A percentile compares a stretch with the other conserved stretches of the same genome.
These are phyloP conservation scores for Pangasianodon hypophthalmus DNA, from an alignment of 2,113 vertebrate species.

Conservation along the genomic window DNA sequence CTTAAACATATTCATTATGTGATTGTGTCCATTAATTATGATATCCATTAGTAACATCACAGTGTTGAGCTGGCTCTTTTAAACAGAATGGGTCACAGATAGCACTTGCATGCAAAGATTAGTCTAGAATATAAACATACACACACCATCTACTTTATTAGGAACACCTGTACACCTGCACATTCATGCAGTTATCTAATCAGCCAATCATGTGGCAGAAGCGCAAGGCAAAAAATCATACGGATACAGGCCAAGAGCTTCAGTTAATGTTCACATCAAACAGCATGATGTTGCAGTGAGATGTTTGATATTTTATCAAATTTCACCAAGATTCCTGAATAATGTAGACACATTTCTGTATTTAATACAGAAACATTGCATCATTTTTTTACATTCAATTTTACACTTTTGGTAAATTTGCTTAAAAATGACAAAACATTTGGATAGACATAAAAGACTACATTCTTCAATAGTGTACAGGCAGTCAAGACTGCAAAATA, in stretches of 20 bases:
- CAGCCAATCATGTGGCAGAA: not conserved
- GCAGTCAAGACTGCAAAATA: not conserved
- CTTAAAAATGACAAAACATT: not conserved
- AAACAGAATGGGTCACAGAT: not conserved
- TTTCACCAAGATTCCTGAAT: not conserved
- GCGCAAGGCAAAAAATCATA: not conserved
- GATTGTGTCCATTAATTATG: not conserved
- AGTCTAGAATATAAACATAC: not conserved
- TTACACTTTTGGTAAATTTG: not conserved
- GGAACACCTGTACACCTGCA: no score
- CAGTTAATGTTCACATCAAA: not conserved
- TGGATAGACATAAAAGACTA: not conserved
- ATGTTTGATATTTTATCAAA: not conserved
- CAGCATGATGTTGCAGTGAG: no score
- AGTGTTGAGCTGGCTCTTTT: not conserved
- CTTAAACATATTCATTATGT: not conserved
- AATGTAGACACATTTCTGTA: not conserved
- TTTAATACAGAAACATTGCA: not conserved
- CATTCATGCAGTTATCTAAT: not conserved
- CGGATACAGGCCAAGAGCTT: not conserved
- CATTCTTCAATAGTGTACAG: not conserved
- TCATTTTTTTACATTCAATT: not conserved
- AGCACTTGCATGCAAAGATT: not conserved
- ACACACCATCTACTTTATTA: not conserved
- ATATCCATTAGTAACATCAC: not conserved